Base-by-base conservation (phyloP, 2,797 vertebrate species). In the Labroides dimidiatus region DNA sequence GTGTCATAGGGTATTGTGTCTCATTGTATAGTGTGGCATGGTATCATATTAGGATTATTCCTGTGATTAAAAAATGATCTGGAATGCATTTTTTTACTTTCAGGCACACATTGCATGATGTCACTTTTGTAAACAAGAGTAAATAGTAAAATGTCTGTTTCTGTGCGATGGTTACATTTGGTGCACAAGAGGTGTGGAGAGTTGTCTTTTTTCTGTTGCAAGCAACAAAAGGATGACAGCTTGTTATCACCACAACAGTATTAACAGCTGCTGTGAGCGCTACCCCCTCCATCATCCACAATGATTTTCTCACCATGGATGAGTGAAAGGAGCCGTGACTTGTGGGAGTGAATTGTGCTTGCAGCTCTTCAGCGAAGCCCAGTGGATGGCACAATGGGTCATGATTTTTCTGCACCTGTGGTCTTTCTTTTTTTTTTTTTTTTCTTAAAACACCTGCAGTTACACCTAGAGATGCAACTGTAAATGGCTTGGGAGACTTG, bases 181-280 rank as follows among this genome's bases (percentile, higher is more conserved):
- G 30, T 8, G 30, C 30, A 33, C 30, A 33, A 33, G 30, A 33
- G 41, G 59, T 77, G 65, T 64, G 50, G 69, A 41, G 55, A 66
- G 21, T 50, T 45, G 42, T 59, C 64, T 45, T 66, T 67, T 49
- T 12, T 55, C 64, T 12, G 4, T 36, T 15, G 37, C 55, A 24
- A 23, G 56, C 64, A 65, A 79, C 60, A 72, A 33, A 81, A 64
- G 41, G 36, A 61, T 52, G 47, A 78, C 73, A 76, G 69, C 71
- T 68, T 70, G 45, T 72, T 82, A 79, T 69, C 68, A 74, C 24
- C 44, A 42, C 73, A 66, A 57, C 47, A 53, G 62, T 69, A 77
- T 71, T 60, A 80, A 69, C 77, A 78, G 67, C 62, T 71, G 67
- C 56, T 70, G 33, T 23, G 63, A 84, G 80, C 10, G 0, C 43